Conservation (phyloP, 2,797 vertebrate species). For the Pteronotus mesoamericanus region DNA sequence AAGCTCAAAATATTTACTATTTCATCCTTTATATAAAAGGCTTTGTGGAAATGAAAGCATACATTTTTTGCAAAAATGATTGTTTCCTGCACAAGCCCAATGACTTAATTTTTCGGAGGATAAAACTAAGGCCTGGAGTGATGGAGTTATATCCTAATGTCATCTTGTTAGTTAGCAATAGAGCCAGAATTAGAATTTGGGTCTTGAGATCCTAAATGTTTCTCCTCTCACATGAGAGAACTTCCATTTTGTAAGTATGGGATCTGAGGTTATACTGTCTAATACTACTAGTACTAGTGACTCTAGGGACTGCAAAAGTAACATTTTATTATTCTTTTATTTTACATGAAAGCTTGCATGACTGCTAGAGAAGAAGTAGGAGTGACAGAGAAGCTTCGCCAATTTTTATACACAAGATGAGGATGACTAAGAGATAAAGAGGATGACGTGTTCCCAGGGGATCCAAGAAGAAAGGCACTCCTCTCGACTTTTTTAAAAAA, state of each 20-base stretch:
- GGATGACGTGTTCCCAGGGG: slow-evolving; percentile 4
- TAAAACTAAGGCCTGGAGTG: not conserved
- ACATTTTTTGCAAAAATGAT: not conserved
- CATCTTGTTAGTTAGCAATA: not conserved
- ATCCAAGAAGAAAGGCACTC: not conserved
- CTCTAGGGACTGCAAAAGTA: not conserved
- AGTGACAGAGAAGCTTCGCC: slow-evolving; percentile 20
- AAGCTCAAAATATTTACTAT: not conserved
- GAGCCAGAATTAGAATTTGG: not conserved
- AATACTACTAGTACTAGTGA: not conserved
- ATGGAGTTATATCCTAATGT: not conserved
- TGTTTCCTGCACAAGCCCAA: not conserved
- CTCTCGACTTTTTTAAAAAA: not conserved
- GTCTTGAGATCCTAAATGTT: not conserved
- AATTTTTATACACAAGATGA: slow-evolving; percentile 16
- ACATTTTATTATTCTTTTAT: not conserved
- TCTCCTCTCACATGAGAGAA: not conserved
- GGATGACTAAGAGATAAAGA: slow-evolving; percentile 33
- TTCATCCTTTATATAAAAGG: not conserved
- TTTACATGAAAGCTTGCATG: slow-evolving; percentile 19
- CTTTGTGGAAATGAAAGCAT: not conserved
- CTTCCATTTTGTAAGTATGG: not conserved
- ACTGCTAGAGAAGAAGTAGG: slow-evolving; percentile 13
- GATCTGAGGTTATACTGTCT: not conserved
- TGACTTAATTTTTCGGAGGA: slow-evolving; percentile 21